Conservation (phyloP, 2,888 invertebrate species). For the Tetragonula carbonaria region DNA sequence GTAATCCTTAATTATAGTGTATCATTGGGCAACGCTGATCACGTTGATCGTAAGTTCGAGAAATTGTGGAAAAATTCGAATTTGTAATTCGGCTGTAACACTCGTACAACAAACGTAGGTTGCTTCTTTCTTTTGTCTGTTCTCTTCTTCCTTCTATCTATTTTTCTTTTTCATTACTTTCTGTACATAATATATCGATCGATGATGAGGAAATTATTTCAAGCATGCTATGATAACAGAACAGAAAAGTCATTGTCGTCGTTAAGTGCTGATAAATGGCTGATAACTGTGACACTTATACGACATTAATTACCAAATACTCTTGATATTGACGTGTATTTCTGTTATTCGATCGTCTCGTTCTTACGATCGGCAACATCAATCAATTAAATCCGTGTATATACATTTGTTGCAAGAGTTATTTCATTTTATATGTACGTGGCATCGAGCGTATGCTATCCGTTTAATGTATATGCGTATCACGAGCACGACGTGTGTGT, state of each 20-base stretch:
- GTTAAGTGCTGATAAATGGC: conserved; percentile 1
- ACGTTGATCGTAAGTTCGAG: conserved; percentile 25
- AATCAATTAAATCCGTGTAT: conserved; percentile 27
- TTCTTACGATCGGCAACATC: conserved; percentile 1
- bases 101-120: not conserved
- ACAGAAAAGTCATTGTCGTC: not conserved
- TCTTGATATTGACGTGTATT: not conserved
- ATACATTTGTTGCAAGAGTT: conserved; percentile 29
- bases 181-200: not conserved
- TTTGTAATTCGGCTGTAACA: not conserved
- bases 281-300: not conserved
- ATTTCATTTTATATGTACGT: conserved; percentile 28
- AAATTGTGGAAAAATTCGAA: not conserved
- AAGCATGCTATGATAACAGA: not conserved
- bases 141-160: no score
- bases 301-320: not conserved
- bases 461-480: conserved; percentile 17
- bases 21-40: conserved; percentile 50
- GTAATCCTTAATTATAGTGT: conserved; percentile 62
- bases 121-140: no score
- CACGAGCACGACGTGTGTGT: conserved; percentile 14
- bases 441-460: conserved; percentile 6
- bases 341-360: not conserved
- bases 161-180: no score
- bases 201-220: not conserved